phyloP scores from a whole-genome alignment of 2,113 vertebrate genomes.

The Harpagus bidentatus region DNA sequence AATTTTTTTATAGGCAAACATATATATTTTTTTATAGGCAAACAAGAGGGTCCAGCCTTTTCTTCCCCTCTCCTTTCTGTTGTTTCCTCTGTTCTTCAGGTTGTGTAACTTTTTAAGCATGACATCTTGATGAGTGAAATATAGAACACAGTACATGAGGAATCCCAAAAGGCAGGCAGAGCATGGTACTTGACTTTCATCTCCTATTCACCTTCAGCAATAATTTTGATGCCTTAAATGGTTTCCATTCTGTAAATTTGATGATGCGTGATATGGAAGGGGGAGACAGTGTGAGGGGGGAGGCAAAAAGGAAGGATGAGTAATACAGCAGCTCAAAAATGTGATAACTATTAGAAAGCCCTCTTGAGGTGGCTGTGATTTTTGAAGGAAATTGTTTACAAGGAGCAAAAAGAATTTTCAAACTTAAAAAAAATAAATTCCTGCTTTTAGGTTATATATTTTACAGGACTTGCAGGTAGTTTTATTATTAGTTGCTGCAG shows the following conservation, averaged over 20 bases:
- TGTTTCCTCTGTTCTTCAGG: neutral
- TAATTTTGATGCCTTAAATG: constrained; percentile 9
- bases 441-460: neutral
- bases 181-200: neutral
- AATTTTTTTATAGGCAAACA: neutral
- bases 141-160: rapidly evolving
- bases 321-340: neutral
- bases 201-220: neutral
- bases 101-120: neutral
- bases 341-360: neutral
- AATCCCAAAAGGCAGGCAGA: neutral
- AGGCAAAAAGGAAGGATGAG: neutral
- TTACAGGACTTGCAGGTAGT: neutral
- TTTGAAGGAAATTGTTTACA: neutral
- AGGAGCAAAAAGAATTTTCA: neutral
- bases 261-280: neutral
- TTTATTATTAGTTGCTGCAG: neutral
- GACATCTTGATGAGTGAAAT: neutral
- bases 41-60: neutral
- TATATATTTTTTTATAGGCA: neutral
- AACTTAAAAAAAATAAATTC: neutral
- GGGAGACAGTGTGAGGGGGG: neutral
- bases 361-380: neutral
- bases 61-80: neutral
- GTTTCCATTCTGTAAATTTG: neutral